These are phyloP conservation scores for Parauchenoglanis ngamensis DNA, from an alignment of 2,797 vertebrate genomes.

Conservation along the genomic window DNA sequence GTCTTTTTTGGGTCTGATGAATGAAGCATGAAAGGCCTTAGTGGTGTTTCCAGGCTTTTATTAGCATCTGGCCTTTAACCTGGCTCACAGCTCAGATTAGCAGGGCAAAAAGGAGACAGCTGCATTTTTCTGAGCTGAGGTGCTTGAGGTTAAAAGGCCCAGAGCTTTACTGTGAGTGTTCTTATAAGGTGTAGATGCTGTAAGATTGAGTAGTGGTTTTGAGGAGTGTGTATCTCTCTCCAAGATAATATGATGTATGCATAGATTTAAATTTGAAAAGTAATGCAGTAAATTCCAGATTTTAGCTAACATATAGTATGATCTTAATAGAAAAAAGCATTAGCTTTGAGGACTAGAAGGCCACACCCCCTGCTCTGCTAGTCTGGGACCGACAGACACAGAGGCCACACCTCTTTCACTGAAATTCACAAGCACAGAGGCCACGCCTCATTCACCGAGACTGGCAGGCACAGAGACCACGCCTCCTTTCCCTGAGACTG, in stretches of 20 bases:
- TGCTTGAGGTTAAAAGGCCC: neutral
- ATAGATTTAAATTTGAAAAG: neutral
- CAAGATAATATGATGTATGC: neutral
- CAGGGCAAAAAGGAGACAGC: neutral
- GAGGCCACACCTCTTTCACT: neutral
- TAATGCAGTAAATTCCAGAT: neutral
- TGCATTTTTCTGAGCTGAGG: neutral
- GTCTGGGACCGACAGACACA: neutral
- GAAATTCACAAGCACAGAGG: neutral
- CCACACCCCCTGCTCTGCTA: neutral
- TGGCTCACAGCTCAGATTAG: neutral
- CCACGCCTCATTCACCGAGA: neutral
- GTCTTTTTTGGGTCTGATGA: conserved; percentile 38
- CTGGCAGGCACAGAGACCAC: neutral
- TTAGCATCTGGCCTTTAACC: conserved; percentile 12
- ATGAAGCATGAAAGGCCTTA: conserved; percentile 51
- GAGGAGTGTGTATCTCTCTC: neutral
- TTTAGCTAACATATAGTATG: neutral
- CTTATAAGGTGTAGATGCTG: neutral
- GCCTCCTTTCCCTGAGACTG: neutral
- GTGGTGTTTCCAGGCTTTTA: conserved; percentile 38
- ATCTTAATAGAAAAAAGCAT: neutral
- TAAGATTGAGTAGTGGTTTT: neutral
- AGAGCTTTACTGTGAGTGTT: neutral
- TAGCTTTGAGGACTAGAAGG: neutral